phyloP scores from a whole-genome alignment of 2,113 vertebrate genomes.

The Columba janthina region DNA sequence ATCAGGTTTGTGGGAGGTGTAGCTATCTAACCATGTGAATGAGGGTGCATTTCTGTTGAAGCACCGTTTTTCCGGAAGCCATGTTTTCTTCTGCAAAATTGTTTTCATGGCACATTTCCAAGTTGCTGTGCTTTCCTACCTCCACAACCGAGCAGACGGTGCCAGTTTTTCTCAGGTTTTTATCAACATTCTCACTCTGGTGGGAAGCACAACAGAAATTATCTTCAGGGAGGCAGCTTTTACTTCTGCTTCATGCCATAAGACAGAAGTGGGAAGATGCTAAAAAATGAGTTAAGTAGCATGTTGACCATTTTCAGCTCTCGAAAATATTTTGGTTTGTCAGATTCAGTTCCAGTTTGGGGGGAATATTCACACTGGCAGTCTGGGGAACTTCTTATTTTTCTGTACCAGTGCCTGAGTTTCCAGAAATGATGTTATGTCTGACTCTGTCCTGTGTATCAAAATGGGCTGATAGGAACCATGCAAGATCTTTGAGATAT shows the following conservation, averaged over 20 bases:
- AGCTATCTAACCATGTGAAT: rapidly evolving
- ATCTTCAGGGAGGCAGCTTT: not conserved
- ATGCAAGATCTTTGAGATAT: not conserved
- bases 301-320: not conserved
- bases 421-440: not conserved
- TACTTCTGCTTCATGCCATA: conserved; percentile 46
- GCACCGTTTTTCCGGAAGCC: not conserved
- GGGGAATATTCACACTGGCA: not conserved
- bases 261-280: conserved; percentile 54
- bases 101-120: not conserved
- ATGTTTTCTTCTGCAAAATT: not conserved
- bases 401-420: not conserved
- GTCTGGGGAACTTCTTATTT: conserved; percentile 12
- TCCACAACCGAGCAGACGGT: not conserved
- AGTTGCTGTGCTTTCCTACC: rapidly evolving
- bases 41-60: rapidly evolving
- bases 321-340: not conserved
- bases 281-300: not conserved
- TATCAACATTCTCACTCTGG: not conserved
- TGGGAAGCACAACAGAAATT: not conserved
- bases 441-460: not conserved
- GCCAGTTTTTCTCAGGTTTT: not conserved
- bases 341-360: conserved; percentile 50
- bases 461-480: not conserved
- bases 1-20: not conserved